Conservation (phyloP, 2,888 invertebrate species). For the Apotomis betuletana region DNA sequence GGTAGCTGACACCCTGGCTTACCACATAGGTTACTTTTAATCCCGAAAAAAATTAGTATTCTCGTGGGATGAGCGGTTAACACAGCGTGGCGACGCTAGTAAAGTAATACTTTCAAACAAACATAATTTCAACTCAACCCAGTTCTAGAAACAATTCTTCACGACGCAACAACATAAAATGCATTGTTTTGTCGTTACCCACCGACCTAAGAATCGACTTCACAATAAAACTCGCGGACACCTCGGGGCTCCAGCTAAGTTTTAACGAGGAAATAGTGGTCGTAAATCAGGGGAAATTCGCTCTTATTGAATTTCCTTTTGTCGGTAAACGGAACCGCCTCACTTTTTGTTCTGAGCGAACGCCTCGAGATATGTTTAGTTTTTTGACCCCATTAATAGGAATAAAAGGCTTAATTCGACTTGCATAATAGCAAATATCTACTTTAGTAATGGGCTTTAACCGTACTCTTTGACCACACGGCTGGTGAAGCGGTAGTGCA, state of each 20-base stretch:
- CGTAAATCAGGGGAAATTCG: constrained; percentile 82
- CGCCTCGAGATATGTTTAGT: constrained; percentile 64
- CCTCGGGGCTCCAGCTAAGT: constrained; percentile 68
- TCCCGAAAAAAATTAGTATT: too few relatives aligned
- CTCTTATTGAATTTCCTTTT: constrained; percentile 83
- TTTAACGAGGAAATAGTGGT: constrained; percentile 82
- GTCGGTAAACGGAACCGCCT: constrained; percentile 71
- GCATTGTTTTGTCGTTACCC: constrained; percentile 33
- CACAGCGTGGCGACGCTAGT: neutral
- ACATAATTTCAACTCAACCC: neutral
- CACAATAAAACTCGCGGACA: constrained; percentile 68
- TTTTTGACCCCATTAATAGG: constrained; percentile 53
- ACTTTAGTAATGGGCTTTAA: too few relatives aligned
- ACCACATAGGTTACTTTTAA: too few relatives aligned
- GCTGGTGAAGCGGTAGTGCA: too few relatives aligned
- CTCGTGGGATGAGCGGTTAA: too few relatives aligned
- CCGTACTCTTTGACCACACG: too few relatives aligned
- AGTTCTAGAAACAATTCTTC: constrained; percentile 6
- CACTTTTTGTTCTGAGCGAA: constrained; percentile 75
- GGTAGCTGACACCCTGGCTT: too few relatives aligned
- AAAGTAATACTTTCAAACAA: neutral
- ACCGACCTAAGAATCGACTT: constrained; percentile 60
- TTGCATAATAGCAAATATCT: neutral
- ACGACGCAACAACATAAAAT: constrained; percentile 24
- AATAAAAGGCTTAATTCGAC: neutral